Evolutionary conservation across 1,140 invertebrate species (phyloP).

Genomic region (Zaprionus inermis): DNA sequence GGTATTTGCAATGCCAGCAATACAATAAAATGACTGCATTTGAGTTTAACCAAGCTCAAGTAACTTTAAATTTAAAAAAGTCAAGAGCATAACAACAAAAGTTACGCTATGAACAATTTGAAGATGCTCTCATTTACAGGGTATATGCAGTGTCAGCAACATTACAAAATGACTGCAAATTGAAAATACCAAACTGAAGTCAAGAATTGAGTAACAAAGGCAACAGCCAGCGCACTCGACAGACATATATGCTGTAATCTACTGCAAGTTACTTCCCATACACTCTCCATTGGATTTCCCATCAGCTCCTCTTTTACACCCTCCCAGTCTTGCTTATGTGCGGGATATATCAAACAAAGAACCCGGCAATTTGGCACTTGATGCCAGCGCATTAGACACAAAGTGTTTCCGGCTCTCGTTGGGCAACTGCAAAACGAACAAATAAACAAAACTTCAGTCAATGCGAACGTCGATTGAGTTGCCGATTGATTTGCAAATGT

Average conservation of each 20-base stretch:
- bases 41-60: not conserved
- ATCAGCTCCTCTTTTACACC: too few species aligned
- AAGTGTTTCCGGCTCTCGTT: conserved; percentile 43
- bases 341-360: not conserved
- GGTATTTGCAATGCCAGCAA: not conserved
- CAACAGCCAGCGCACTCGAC: too few species aligned
- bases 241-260: too few species aligned
- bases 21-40: not conserved
- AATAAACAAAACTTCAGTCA: conserved; percentile 77
- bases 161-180: too few species aligned
- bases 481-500: conserved; percentile 74
- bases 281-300: too few species aligned
- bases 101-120: too few species aligned
- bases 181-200: too few species aligned
- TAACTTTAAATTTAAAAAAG: not conserved
- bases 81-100: too few species aligned
- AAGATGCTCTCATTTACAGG: too few species aligned
- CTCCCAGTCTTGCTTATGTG: not conserved
- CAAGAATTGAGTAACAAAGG: too few species aligned
- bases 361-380: conserved; percentile 51
- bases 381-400: conserved; percentile 49
- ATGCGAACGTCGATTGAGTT: conserved; percentile 46
- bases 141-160: too few species aligned
- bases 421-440: conserved; percentile 48
- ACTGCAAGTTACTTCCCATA: too few species aligned